These are phyloP conservation scores for Ctenochaetus hawaiiensis DNA, from an alignment of 2,797 vertebrate species.

Conservation along the genomic window DNA sequence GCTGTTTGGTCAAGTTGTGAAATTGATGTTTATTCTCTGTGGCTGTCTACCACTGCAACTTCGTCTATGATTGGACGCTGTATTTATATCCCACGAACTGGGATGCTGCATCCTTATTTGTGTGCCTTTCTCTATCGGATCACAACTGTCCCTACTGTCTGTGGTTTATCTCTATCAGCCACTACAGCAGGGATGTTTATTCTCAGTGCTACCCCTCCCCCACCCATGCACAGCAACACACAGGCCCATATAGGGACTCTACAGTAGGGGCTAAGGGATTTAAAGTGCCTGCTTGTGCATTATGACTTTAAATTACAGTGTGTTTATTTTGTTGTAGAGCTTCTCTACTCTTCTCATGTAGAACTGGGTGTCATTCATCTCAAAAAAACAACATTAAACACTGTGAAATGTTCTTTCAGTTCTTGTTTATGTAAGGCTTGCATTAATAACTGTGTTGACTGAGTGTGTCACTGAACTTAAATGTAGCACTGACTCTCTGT, in stretches of 20 bases:
- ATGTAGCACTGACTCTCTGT: neutral
- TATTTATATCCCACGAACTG: neutral
- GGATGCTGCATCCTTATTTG: neutral
- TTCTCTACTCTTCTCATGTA: neutral
- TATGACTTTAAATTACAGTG: neutral
- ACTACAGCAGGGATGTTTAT: slow-evolving; percentile 59
- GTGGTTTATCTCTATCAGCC: slow-evolving; percentile 31
- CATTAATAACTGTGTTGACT: neutral
- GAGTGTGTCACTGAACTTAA: slow-evolving; percentile 13
- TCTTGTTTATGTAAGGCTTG: slow-evolving; percentile 6
- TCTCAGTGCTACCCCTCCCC: slow-evolving; percentile 53
- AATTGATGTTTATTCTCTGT: neutral
- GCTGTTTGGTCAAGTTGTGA: neutral
- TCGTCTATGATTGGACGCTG: neutral
- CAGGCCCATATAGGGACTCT: slow-evolving; percentile 64
- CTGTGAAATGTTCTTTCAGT: neutral
- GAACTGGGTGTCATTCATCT: neutral
- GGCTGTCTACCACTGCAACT: neutral
- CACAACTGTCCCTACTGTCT: slow-evolving; percentile 40
- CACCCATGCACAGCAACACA: slow-evolving; percentile 13
- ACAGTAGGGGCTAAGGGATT: neutral
- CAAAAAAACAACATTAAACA: neutral
- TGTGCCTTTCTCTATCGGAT: neutral
- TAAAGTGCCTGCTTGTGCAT: slow-evolving; percentile 16
- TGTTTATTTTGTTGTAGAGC: neutral